phyloP scores from a whole-genome alignment of 1,140 invertebrate species.

The Hydropsyche tenuis region DNA sequence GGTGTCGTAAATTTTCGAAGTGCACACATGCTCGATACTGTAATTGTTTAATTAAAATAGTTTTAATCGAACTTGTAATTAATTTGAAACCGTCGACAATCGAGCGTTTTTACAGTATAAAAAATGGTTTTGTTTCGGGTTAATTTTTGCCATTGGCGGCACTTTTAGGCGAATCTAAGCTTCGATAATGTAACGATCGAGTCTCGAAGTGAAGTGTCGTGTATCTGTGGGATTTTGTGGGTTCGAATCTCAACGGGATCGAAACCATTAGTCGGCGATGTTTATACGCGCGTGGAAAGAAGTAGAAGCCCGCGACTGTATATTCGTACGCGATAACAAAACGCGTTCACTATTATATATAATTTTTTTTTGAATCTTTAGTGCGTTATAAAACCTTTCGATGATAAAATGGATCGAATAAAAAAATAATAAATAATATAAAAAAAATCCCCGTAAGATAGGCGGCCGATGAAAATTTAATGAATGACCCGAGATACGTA shows the following conservation, averaged over 20 bases:
- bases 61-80: background rate
- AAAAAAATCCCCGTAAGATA: background rate
- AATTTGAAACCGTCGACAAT: background rate
- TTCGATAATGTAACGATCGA: slow-evolving; percentile 40
- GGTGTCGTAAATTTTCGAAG: no score
- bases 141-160: slow-evolving; percentile 13
- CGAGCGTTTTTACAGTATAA: background rate
- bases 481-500: no score
- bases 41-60: slow-evolving; percentile 5
- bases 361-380: slow-evolving; percentile 26
- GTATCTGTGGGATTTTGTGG: slow-evolving; percentile 36
- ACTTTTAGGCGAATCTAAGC: slow-evolving; percentile 34
- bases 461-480: background rate
- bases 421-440: slow-evolving; percentile 2
- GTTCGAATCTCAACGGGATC: slow-evolving; percentile 35
- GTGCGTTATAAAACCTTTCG: slow-evolving; percentile 17
- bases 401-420: background rate
- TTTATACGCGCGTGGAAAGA: no score
- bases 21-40: background rate
- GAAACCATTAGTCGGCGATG: slow-evolving; percentile 19
- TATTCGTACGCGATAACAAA: background rate
- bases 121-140: background rate
- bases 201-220: slow-evolving; percentile 47
- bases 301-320: background rate
- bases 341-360: no score